These are phyloP conservation scores for Schizotus pectinicornis DNA, from an alignment of 2,888 invertebrate species.

Conservation along the genomic window DNA sequence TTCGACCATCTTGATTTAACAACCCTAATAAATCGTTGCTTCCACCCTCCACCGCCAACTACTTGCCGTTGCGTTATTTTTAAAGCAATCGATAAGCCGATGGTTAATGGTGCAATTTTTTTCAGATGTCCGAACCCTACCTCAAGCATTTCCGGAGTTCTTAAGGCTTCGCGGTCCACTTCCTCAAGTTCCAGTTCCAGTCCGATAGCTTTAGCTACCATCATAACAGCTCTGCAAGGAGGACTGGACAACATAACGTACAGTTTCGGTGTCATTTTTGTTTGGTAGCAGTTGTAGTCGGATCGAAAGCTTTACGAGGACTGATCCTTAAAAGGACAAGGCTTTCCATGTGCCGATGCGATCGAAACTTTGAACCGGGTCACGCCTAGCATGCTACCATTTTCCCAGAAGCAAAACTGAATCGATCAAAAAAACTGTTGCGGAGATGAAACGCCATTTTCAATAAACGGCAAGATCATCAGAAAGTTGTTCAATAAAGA, in stretches of 20 bases:
- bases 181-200: constrained; percentile 58
- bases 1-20: too few species aligned
- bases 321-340: constrained; percentile 25
- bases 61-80: neutral
- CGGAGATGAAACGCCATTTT: neutral
- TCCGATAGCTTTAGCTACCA: constrained; percentile 60
- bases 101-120: neutral
- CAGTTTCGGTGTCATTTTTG: constrained; percentile 50
- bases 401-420: neutral
- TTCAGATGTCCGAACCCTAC: constrained; percentile 41
- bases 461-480: too few species aligned
- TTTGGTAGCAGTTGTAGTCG: neutral
- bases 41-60: too few species aligned
- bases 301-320: constrained; percentile 15
- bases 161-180: constrained; percentile 58
- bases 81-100: neutral
- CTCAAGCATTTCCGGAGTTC: constrained; percentile 55
- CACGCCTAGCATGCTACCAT: neutral
- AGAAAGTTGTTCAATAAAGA: too few species aligned
- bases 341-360: constrained; percentile 14
- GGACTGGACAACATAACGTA: constrained; percentile 60
- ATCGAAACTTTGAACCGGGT: constrained; percentile 21
- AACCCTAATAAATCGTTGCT: too few species aligned
- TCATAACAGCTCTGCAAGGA: constrained; percentile 62
- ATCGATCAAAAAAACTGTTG: constrained; percentile 18